These are phyloP conservation scores for Lasioglossum zephyrum DNA, from an alignment of 2,888 invertebrate species.

Conservation along the genomic window DNA sequence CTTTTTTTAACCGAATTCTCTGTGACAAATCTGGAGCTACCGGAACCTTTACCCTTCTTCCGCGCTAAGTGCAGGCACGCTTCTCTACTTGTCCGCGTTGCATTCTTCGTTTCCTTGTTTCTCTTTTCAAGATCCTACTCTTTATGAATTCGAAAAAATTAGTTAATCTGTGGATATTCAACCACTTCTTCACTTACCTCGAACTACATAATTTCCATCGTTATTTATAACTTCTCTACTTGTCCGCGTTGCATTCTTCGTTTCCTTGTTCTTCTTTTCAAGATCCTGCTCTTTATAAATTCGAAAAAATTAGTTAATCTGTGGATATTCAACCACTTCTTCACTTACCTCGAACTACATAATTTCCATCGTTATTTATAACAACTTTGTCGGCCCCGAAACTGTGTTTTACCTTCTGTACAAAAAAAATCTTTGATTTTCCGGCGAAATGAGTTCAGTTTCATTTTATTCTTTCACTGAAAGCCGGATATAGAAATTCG, in stretches of 20 bases:
- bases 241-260: too few relatives aligned
- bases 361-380: not conserved
- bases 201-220: too few relatives aligned
- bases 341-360: not conserved
- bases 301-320: too few relatives aligned
- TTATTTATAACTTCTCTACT: too few relatives aligned
- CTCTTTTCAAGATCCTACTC: not conserved
- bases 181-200: too few relatives aligned
- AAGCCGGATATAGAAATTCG: not conserved
- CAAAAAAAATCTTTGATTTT: not conserved
- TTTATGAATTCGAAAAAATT: not conserved
- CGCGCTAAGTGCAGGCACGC: not conserved
- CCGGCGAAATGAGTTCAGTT: too few relatives aligned
- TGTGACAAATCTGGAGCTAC: conserved; percentile 68
- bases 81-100: conserved; percentile 19
- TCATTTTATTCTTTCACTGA: not conserved
- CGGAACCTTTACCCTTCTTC: conserved; percentile 28
- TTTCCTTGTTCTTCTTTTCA: too few relatives aligned
- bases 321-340: not conserved
- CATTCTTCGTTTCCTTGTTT: not conserved
- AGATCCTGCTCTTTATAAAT: too few relatives aligned
- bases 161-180: too few relatives aligned
- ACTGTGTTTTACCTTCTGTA: not conserved
- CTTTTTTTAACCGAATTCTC: conserved; percentile 34
- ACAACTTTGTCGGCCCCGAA: not conserved